Evolutionary conservation across 2,888 invertebrate genomes (phyloP), one percentile per base, ranked within the genome.

Genomic region (Theretra japonica): DNA sequence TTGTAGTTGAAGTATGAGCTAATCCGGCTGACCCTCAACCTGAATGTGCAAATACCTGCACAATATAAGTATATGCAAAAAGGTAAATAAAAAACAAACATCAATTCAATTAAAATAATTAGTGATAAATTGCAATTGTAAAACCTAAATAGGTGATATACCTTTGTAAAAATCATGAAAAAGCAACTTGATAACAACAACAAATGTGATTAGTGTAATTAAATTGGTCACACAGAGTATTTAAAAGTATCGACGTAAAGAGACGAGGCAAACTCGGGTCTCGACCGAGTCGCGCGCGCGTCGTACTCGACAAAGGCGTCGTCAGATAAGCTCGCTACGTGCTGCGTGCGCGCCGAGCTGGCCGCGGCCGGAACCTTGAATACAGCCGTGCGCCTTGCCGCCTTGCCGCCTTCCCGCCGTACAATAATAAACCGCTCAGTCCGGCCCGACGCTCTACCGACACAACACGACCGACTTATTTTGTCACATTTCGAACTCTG

Each of bases 381-480:
- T 86, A 85, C 87, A 86, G 80, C 86, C 86, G 86, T 88, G 88
- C 91, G 92, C 92, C 92, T 90, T 90, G 89, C 90, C 89, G 88
- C 90, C 85, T 15, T 41, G 41, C 41, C 41, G 41, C 41, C 92
- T 90, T 90, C 89, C 90, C 89, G 88, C 90, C 85, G 86, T 90
- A 90, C 87, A 90, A 92, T 90, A 91, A 94, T 90, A 91, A 91
- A 88, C 87, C 83, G 89, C 89, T 92, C 94, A 94, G 94, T 94
- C 84, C 89, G 91, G 87, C 88, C 81, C 83, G 85, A 90, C 86
- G 91, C 92, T 92, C 88, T 90, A 91, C 82, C 91, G 91, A 92
- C 86, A 88, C 86, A 82, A 87, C 93, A 93, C 94, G 92, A 90
- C 84, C 87, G 88, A 89, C 86, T 85, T 83, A 77, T 69, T 73